These are phyloP conservation scores for Gasterosteus nipponicus DNA, from an alignment of 2,113 vertebrate genomes.

Conservation along the genomic window DNA sequence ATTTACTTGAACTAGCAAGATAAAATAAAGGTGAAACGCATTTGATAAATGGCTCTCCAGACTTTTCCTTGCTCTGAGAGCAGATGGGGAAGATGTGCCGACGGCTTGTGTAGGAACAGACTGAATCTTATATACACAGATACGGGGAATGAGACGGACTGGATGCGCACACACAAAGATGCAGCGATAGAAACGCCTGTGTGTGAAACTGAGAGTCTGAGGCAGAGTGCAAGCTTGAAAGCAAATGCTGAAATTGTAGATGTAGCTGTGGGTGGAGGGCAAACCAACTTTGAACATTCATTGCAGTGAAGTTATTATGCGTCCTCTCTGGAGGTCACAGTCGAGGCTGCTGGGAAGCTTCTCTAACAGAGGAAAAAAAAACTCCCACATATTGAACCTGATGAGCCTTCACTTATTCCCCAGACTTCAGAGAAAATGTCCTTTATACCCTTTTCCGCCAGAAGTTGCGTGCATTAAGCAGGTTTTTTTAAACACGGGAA, in stretches of 20 bases:
- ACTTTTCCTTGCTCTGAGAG: conserved; percentile 10
- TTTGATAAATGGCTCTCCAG: not conserved
- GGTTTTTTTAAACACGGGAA: not conserved
- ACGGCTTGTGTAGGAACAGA: conserved; percentile 13
- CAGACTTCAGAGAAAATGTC: conserved; percentile 4
- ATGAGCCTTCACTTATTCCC: conserved; percentile 40
- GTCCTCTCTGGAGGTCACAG: conserved; percentile 63
- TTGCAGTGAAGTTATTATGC: conserved; percentile 64
- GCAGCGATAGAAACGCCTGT: conserved; percentile 12
- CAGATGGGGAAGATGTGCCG: conserved; percentile 1
- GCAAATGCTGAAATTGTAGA: conserved; percentile 66
- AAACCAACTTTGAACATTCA: conserved; percentile 71
- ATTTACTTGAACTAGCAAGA: not conserved
- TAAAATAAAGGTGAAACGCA: not conserved
- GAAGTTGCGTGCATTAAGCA: not conserved
- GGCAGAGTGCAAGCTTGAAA: conserved; percentile 51
- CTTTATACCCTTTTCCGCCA: not conserved
- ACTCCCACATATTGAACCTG: conserved; percentile 52
- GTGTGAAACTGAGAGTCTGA: conserved; percentile 8
- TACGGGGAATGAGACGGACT: conserved; percentile 27
- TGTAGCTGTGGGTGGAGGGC: conserved; percentile 70
- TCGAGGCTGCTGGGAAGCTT: conserved; percentile 50
- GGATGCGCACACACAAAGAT: conserved; percentile 24
- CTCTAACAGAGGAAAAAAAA: conserved; percentile 42
- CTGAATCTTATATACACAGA: conserved; percentile 21